Evolutionary conservation across 2,888 invertebrate genomes (phyloP).

Genomic region (Sinohyriopsis cumingii): DNA sequence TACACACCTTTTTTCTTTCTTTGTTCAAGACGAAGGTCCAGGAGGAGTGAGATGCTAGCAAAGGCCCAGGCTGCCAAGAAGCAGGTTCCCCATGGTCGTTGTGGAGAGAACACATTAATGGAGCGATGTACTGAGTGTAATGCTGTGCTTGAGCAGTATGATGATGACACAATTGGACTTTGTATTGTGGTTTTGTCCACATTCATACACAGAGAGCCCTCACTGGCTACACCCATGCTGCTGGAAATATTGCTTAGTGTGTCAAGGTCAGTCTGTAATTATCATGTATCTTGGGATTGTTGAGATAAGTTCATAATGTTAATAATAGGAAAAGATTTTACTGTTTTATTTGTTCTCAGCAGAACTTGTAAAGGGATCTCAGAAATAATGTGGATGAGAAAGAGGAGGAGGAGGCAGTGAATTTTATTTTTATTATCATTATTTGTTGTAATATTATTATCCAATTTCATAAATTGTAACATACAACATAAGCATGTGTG

Average conservation of each 20-base stretch:
- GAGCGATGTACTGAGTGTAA: conserved; percentile 89
- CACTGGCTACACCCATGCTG: conserved; percentile 90
- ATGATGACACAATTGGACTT: conserved; percentile 95
- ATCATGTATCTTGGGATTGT: not conserved
- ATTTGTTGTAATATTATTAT: no score
- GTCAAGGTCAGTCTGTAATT: conserved; percentile 79
- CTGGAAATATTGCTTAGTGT: conserved; percentile 92
- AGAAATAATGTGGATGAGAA: no score
- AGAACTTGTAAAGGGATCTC: not conserved
- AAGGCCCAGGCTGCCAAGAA: conserved; percentile 51
- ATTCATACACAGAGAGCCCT: conserved; percentile 96
- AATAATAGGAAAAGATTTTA: not conserved
- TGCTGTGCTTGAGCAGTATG: conserved; percentile 81
- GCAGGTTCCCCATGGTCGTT: conserved; percentile 36
- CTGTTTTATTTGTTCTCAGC: not conserved
- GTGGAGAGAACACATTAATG: conserved; percentile 63
- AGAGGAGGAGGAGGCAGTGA: no score
- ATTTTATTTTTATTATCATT: no score
- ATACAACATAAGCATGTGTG: no score
- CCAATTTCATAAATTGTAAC: no score
- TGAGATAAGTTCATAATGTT: not conserved
- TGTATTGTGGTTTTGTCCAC: conserved; percentile 95
- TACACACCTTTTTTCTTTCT: conserved; percentile 2
- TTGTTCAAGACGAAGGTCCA: conserved; percentile 46
- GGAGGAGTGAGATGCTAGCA: conserved; percentile 60